A percentile compares a stretch with the other conserved stretches of the same genome.
Evolutionary conservation across 2,888 invertebrate genomes (phyloP).

Genomic region (Charanyca ferruginea): DNA sequence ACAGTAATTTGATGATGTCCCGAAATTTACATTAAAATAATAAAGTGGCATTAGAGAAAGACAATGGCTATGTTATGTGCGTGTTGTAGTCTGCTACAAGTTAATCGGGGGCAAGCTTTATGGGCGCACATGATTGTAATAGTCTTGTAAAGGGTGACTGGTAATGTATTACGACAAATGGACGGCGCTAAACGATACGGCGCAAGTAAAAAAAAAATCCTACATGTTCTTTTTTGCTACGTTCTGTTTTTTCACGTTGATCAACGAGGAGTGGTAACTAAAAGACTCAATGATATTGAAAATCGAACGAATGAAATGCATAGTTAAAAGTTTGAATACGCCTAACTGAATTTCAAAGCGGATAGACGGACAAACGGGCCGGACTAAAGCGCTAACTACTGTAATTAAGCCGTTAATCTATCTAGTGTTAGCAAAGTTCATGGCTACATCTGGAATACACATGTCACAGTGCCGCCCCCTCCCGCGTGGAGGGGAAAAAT

Average conservation of each 20-base stretch:
- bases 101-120: conserved; percentile 80
- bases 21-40: conserved; percentile 80
- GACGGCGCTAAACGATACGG: conserved; percentile 63
- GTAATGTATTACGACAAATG: conserved; percentile 76
- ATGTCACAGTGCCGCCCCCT: conserved; percentile 70
- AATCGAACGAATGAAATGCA: conserved; percentile 37
- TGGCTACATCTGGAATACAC: conserved; percentile 77
- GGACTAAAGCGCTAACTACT: conserved; percentile 60
- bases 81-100: conserved; percentile 72
- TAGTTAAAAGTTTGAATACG: conserved; percentile 43
- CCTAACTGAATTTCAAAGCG: conserved; percentile 41
- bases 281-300: conserved; percentile 33
- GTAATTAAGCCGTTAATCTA: conserved; percentile 66
- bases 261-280: neutral
- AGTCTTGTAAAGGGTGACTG: conserved; percentile 80
- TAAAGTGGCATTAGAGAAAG: conserved; percentile 70
- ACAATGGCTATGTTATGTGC: conserved; percentile 71
- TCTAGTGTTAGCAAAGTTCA: conserved; percentile 62
- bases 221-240: neutral
- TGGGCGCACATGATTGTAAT: conserved; percentile 79
- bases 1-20: conserved; percentile 79
- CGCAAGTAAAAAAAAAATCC: conserved; percentile 41
- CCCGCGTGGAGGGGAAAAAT: conserved; percentile 78
- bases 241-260: conserved; percentile 20
- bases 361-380: conserved; percentile 37